Evolutionary conservation across 2,797 vertebrate species (phyloP), one percentile per base, ranked within the genome.

Genomic region (Schizopygopsis pylzovi): DNA sequence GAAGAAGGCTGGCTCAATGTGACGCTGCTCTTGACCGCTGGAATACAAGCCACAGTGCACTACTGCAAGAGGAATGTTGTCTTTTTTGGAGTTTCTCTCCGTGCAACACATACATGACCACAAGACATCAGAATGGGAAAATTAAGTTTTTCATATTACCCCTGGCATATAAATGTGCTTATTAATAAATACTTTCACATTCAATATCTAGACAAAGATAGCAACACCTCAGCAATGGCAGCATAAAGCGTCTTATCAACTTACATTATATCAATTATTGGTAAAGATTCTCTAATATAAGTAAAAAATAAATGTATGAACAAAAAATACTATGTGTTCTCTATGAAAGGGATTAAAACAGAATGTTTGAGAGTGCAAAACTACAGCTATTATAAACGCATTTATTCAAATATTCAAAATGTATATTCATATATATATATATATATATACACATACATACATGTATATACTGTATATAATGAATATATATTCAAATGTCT

Each of bases 51-150:
- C 86, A 67, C 56, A 71, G 33, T 84, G 89, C 88, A 91, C 81
- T 7, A 90, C 61, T 79, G 52, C 41, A 41, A 86, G 63, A 76
- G 90, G 88, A 90, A 90, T 15, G 61, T 28, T 49, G 15, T 61
- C 82, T 89, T 89, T 87, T 76, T 39, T 9, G 9, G 4, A 76
- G 63, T 82, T 39, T 61, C 45, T 68, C 13, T 81, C 68, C 39
- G 86, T 89, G 87, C 89, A 90, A 91, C 89, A 93, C 89, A 89
- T 49, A 94, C 76, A 90, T 88, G 47, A 76, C 84, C 87, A 93
- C 93, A 84, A 87, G 52, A 87, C 83, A 85, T 41, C 15, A 22
- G 77, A 22, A 86, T 47, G 52, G 63, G 45, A 70, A 67, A 7
- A 49, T 1, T 81, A 15, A 52, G 13, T 83, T 71, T 68, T 37